Evolutionary conservation across 2,888 invertebrate genomes (phyloP), one percentile per base, ranked within the genome.

Genomic region (Strigamia crassipes): DNA sequence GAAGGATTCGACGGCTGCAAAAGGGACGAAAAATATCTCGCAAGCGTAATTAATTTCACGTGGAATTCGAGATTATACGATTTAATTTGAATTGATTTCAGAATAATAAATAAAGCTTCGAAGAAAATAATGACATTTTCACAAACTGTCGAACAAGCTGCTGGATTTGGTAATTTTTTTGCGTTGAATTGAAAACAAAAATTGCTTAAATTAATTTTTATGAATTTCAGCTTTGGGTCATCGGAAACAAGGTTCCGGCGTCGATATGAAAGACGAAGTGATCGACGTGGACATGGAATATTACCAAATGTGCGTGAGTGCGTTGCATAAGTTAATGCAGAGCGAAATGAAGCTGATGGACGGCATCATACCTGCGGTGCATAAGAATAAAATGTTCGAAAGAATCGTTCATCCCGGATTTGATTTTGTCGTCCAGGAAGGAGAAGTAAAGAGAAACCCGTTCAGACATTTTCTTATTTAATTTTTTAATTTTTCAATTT

Each of bases 281-380:
- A 23, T 83, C 12, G 83, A 83, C 31, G 73, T 83, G 86, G 95
- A 95, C 88, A 92, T 94, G 90, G 94, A 95, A 86, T 92, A 93
- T 86, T 95, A 94, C 88, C 89, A 96, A 83, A 91, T 94, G 73
- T 91, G 94, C 85, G 92, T 96, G 5, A 92, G 94, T 42, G 95
- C 94, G 0, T 89, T 96, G 83, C 93, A 94, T 83, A 92, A 94
- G 82, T 89, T 97, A 21, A 94, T 97, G 90, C 94, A 73, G 89
- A 93, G 94, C 87, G 97, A 98, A 88, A 92, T 94, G 84, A 91
- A 92, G 79, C 88, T 94, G 42, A 93, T 97, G 90, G 91, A 93
- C 80, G 94, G 94, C 42, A 93, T 97, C 10, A 93, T 97, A 86
- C 94, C 96, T 10, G 89, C 92, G 83, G 92, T 93, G 66, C 92